Conservation (phyloP, 2,888 invertebrate genomes). For the Argyresthia goedartella region DNA sequence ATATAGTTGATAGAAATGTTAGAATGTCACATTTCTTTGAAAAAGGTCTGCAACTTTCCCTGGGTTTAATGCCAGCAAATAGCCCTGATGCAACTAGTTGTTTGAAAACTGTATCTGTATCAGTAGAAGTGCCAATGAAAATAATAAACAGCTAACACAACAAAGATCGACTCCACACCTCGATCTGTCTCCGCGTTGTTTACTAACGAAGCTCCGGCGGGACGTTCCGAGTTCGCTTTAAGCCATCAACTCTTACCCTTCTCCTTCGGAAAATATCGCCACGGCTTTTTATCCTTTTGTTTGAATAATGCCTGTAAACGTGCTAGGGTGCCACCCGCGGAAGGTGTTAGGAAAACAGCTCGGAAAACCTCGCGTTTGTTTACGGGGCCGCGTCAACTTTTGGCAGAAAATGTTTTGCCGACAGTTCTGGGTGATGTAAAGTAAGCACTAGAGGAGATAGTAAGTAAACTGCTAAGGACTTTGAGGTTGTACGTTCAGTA, state of each 20-base stretch:
- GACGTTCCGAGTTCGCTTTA: conserved; percentile 56
- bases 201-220: conserved; percentile 61
- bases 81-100: too few relatives aligned
- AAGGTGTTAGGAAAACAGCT: conserved; percentile 62
- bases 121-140: too few relatives aligned
- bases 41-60: too few relatives aligned
- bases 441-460: conserved; percentile 53
- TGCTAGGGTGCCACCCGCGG: conserved; percentile 58
- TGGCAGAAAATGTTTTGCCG: conserved; percentile 53
- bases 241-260: conserved; percentile 55
- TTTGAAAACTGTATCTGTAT: too few relatives aligned
- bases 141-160: too few relatives aligned
- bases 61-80: too few relatives aligned
- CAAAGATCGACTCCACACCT: too few relatives aligned
- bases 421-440: conserved; percentile 56
- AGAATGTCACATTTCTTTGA: too few relatives aligned
- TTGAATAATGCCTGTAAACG: conserved; percentile 68
- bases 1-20: too few relatives aligned
- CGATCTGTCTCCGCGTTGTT: conserved; percentile 30
- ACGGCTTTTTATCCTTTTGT: conserved; percentile 67
- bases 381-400: conserved; percentile 60
- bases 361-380: conserved; percentile 63
- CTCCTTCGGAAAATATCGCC: conserved; percentile 67
- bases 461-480: conserved; percentile 23
- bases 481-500: too few relatives aligned